Base-by-base conservation (phyloP, 2,113 vertebrate genomes). In the Rhinoderma darwinii region DNA sequence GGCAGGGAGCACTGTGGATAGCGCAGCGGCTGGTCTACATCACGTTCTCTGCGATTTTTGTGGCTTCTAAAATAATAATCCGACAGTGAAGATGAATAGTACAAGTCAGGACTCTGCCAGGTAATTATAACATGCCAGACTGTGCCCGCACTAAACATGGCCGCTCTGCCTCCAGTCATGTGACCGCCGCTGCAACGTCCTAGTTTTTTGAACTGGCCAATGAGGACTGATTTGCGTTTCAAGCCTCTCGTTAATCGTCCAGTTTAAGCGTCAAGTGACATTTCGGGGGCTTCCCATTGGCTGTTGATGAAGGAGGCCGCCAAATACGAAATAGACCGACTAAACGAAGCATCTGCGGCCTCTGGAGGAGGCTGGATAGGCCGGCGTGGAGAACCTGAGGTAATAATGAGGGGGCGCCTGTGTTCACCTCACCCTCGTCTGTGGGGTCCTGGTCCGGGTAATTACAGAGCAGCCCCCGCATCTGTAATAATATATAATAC, bases 281-380 rank as follows among this genome's bases (percentile, higher is more conserved):
- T 6, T 0, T 15, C 0, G 4, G 27, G 0, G 22, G 0, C 25
- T 51, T 30, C 12, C 7, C 32, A 86, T 86, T 86, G 84, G 84
- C 30, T 51, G 61, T 2, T 18, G 5, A 17, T 12, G 27, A 8
- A 22, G 3, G 11, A 7, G 39, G 74, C 43, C 84, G 84, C 84
- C 75, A 86, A 86, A 86, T 86, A 86, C 74, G 75, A 86, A 86
- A 18, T 32, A 32, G 30, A 25, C 0, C 54, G 9, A 85, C 18
- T 51, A 86, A 79, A 61, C 47, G 84, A 12, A 17, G 44, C 11
- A 14, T 3, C 41, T 3, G 39, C 15, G 80, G 27, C 59, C 61
- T 35, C 8, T 35, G 56, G 11, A 25, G 37, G 32, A 37, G 32
- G 15, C 30, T 14, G 30, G 30, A 70, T 32, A 32, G 66, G 66